phyloP scores from a whole-genome alignment of 2,113 vertebrate species.

The Megaceryle torquata region DNA sequence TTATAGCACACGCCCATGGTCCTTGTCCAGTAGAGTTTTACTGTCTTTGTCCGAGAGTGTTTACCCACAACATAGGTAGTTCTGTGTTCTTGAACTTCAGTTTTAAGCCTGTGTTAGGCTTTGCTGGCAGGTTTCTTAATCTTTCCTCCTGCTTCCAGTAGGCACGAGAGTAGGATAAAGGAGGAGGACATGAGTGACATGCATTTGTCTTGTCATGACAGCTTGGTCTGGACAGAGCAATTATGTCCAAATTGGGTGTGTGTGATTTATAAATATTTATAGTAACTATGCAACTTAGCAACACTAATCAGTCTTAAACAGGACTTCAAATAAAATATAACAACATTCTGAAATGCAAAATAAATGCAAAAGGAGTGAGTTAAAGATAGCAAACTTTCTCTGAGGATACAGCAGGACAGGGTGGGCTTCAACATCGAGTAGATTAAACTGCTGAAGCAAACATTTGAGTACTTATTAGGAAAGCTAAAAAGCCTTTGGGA shows the following conservation, averaged over 20 bases:
- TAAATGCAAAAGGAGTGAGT: not conserved
- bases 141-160: not conserved
- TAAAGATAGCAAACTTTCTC: not conserved
- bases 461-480: fast-evolving
- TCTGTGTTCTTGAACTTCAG: not conserved
- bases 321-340: not conserved
- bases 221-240: not conserved
- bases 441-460: not conserved
- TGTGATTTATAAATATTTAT: slow-evolving; percentile 15
- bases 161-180: fast-evolving
- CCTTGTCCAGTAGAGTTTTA: not conserved
- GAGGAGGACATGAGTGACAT: fast-evolving
- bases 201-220: not conserved
- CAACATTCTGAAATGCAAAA: not conserved
- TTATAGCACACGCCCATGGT: not conserved
- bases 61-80: fast-evolving
- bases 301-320: not conserved
- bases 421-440: not conserved
- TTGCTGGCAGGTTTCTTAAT: not conserved
- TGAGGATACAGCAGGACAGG: not conserved
- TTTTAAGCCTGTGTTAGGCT: not conserved
- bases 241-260: not conserved
- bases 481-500: not conserved
- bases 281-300: not conserved
- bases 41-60: not conserved